Evolutionary conservation across 1,140 invertebrate genomes (phyloP).

Genomic region (Drosophila kanapiae): DNA sequence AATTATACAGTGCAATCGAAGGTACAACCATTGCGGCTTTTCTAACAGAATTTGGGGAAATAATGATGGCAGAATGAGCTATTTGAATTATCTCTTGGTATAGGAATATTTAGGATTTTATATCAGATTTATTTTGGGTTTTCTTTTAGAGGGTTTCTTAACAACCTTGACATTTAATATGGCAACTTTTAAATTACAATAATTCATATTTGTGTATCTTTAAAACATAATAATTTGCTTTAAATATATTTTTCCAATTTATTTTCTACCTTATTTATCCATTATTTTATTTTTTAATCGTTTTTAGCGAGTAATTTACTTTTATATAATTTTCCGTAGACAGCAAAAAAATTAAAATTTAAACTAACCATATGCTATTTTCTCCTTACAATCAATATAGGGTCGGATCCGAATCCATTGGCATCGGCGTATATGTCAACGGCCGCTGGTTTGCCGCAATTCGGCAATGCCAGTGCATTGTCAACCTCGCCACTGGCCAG

Average conservation of each 20-base stretch:
- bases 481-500: slow-evolving; percentile 86
- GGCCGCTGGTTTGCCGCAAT: slow-evolving; percentile 83
- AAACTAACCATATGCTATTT: slow-evolving; percentile 7
- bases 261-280: not conserved
- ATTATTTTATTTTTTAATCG: slow-evolving; percentile 17
- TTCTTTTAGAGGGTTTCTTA: not conserved
- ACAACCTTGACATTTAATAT: no score
- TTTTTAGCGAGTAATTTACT: not conserved
- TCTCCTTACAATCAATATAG: slow-evolving; percentile 30
- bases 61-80: no score
- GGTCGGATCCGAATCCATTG: slow-evolving; percentile 84
- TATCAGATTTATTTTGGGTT: not conserved
- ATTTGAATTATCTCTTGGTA: not conserved
- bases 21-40: not conserved
- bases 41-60: not conserved
- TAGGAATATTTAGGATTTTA: no score
- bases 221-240: not conserved
- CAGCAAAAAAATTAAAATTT: slow-evolving; percentile 25
- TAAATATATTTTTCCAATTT: not conserved
- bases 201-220: no score
- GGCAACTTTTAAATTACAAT: no score
- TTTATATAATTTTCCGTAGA: slow-evolving; percentile 22
- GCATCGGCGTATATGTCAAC: slow-evolving; percentile 84
- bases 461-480: slow-evolving; percentile 74
- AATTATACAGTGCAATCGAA: slow-evolving; percentile 43